Evolutionary conservation across 2,888 invertebrate species (phyloP), one percentile per base, ranked within the genome.

Genomic region (Acrobasis repandana): DNA sequence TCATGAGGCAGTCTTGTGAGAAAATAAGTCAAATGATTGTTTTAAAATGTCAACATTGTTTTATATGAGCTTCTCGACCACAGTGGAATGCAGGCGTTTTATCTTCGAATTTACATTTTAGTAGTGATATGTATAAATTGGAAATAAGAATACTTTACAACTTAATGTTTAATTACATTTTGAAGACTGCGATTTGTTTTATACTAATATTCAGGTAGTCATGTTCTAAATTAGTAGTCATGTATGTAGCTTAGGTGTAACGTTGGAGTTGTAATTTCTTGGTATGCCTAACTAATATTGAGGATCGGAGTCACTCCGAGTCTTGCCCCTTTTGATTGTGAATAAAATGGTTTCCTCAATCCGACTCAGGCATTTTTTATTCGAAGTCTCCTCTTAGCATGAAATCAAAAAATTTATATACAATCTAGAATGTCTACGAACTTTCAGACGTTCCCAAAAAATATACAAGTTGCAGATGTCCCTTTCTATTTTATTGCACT

Each of bases 61-160:
- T 43, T 49, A 49, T 50, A 56, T 36, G 66, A 72, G 63, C 67
- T 72, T 65, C 43, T 60, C 50, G 58, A 65, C 62, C 67, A 68
- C 52, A 61, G 49, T 58, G 52, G 38, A 61, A 64, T 56, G 63
- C 65, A 67, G 65, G 65, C 63, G 61, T 60, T n/a, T n/a, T 62
- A 71, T 60, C 69, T 71, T 81, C 79, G 77, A 82, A 83, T 84
- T 82, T 81, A 80, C 65, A 73, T 68, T 75, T 75, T 68, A 67
- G 18, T 68, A 67, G 54, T 64, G 58, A 59, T 68, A 65, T 69
- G 54, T 69, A 67, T 65, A 62, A 63, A 67, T 60, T 63, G 63
- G 60, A 63, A 63, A 50, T 60, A 57, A 62, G 61, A 52, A 63
- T 60, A 63, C 69, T 70, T 65, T 71, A 75, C 64, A 67, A 70